Evolutionary conservation across 2,888 invertebrate species (phyloP).

Genomic region (Erebia palarica): DNA sequence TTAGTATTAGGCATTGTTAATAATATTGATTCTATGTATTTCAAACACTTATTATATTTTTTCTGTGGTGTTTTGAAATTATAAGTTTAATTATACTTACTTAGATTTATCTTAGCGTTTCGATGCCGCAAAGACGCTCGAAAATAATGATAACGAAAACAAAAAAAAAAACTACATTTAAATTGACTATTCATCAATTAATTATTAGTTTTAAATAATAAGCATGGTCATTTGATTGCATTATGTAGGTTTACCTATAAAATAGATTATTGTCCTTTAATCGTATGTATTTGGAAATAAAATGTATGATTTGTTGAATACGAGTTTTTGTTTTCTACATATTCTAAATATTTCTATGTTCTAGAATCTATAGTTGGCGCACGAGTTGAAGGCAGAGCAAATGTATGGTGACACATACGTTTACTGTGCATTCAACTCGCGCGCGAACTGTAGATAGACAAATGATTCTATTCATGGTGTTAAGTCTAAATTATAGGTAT

Average conservation of each 20-base stretch:
- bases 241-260: conserved; percentile 36
- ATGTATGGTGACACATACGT: no score
- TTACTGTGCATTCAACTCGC: no score
- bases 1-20: conserved; percentile 33
- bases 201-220: conserved; percentile 44
- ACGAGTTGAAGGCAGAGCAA: no score
- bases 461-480: no score
- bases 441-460: no score
- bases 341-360: not conserved
- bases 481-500: no score
- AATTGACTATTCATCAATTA: conserved; percentile 40
- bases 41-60: conserved; percentile 31
- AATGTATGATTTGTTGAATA: conserved; percentile 43
- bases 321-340: not conserved
- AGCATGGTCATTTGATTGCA: conserved; percentile 47
- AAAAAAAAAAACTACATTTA: conserved; percentile 39
- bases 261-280: conserved; percentile 43
- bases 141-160: conserved; percentile 36
- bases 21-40: conserved; percentile 44
- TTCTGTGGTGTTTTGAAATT: conserved; percentile 39
- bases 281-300: conserved; percentile 44
- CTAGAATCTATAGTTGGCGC: no score
- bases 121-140: conserved; percentile 38
- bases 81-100: conserved; percentile 33
- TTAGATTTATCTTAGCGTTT: conserved; percentile 36